Conservation (phyloP, 2,888 invertebrate genomes). For the Drosophila fulvimacula region DNA sequence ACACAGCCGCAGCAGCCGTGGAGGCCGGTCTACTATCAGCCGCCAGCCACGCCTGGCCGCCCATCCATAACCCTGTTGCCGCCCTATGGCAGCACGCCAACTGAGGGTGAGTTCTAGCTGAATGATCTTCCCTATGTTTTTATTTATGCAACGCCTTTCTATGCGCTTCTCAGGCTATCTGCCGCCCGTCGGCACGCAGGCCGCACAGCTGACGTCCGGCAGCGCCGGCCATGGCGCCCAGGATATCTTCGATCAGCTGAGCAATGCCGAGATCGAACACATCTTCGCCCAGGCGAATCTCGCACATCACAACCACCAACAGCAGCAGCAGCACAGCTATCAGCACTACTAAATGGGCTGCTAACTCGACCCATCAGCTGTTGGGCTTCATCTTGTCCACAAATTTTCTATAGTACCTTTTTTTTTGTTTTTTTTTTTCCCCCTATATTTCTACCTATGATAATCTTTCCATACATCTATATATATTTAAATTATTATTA, state of each 20-base stretch:
- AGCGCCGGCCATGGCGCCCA: conserved; percentile 44
- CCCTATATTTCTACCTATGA: conserved; percentile 20
- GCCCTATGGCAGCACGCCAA: conserved; percentile 75
- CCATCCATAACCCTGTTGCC: conserved; percentile 81
- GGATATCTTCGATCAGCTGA: conserved; percentile 77
- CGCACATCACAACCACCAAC: conserved; percentile 73
- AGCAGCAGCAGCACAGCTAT: conserved; percentile 60
- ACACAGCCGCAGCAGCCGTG: conserved; percentile 71
- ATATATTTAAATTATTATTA: conserved; percentile 59
- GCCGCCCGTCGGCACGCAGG: conserved; percentile 64
- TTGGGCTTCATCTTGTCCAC: conserved; percentile 30
- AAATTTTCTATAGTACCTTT: conserved; percentile 11
- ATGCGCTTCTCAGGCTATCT: conserved; percentile 68
- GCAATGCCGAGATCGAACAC: conserved; percentile 79
- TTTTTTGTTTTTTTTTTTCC: conserved; percentile 42
- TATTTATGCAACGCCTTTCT: not conserved
- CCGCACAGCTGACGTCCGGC: conserved; percentile 44
- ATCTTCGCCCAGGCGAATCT: conserved; percentile 80
- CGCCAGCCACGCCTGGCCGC: conserved; percentile 63
- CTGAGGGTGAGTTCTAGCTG: conserved; percentile 65
- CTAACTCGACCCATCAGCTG: not conserved
- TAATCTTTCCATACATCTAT: conserved; percentile 32
- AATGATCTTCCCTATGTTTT: not conserved
- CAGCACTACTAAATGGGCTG: conserved; percentile 50
- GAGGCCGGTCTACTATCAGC: conserved; percentile 75